Evolutionary conservation across 2,888 invertebrate genomes (phyloP).

Genomic region (Polymixis flavicincta): DNA sequence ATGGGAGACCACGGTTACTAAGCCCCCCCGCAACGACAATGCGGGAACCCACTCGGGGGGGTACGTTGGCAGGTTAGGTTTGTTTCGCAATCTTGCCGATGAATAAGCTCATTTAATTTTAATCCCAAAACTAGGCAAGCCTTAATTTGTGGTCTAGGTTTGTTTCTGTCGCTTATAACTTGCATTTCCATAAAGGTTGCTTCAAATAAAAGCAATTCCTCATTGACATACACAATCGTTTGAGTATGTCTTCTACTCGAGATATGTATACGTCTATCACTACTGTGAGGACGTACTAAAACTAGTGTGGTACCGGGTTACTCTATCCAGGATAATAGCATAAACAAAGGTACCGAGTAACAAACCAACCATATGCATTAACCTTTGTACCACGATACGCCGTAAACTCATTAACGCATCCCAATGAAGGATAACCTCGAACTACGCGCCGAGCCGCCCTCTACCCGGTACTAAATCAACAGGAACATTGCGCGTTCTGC

Average conservation of each 20-base stretch:
- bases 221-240: neutral
- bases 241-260: neutral
- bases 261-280: too few species aligned
- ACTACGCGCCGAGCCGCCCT: constrained; percentile 43
- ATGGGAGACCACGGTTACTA: too few species aligned
- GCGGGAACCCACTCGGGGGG: too few species aligned
- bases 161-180: neutral
- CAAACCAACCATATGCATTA: constrained; percentile 23
- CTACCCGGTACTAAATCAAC: constrained; percentile 53
- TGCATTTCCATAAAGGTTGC: neutral
- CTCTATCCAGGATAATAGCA: constrained; percentile 8
- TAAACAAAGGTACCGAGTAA: neutral
- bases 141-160: neutral
- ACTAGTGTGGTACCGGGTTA: neutral
- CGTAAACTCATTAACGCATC: constrained; percentile 62
- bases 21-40: too few species aligned
- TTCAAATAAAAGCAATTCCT: neutral
- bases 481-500: constrained; percentile 57
- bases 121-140: neutral
- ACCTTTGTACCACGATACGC: constrained; percentile 13
- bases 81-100: neutral
- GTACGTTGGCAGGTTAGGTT: neutral
- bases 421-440: constrained; percentile 40
- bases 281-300: too few species aligned
- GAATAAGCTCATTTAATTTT: neutral